phyloP scores from a whole-genome alignment of 2,797 vertebrate species.

The Oreortyx pictus region DNA sequence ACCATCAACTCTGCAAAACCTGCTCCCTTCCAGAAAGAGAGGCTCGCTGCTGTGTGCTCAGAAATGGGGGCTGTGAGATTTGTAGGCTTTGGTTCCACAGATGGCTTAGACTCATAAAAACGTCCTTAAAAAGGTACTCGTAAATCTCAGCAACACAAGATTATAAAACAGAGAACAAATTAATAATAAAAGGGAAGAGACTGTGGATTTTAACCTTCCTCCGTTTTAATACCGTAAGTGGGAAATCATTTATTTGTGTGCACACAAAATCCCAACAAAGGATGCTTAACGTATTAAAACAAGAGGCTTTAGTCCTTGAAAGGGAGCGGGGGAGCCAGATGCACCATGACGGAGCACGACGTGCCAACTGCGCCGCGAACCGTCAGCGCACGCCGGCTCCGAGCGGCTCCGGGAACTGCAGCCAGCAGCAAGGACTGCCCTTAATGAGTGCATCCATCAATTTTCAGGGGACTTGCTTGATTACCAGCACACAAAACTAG shows the following conservation, averaged over 20 bases:
- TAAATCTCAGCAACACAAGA: constrained; percentile 42
- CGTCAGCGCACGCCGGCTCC: neutral
- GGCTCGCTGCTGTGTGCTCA: neutral
- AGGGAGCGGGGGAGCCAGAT: constrained; percentile 57
- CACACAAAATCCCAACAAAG: constrained; percentile 55
- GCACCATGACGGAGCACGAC: neutral
- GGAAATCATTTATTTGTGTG: constrained; percentile 59
- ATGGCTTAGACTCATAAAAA: neutral
- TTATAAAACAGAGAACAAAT: constrained; percentile 46
- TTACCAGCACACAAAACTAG: constrained; percentile 14
- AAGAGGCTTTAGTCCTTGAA: constrained; percentile 43
- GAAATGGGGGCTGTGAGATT: neutral
- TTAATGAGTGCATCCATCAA: constrained; percentile 56
- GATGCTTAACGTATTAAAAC: constrained; percentile 53
- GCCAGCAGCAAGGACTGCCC: constrained; percentile 56
- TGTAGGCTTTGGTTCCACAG: constrained; percentile 36
- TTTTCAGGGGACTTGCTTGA: constrained; percentile 38
- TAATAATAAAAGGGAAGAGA: neutral
- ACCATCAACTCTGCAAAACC: neutral
- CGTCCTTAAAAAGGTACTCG: constrained; percentile 10
- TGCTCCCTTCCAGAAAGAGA: neutral
- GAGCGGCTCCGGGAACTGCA: neutral
- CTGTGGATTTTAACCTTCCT: constrained; percentile 40
- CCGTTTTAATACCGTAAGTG: constrained; percentile 57
- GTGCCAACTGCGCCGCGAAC: constrained; percentile 9